A percentile compares a stretch with the other conserved stretches of the same genome.
Evolutionary conservation across 2,888 invertebrate genomes (phyloP).

Genomic region (Aspidapion aeneum): DNA sequence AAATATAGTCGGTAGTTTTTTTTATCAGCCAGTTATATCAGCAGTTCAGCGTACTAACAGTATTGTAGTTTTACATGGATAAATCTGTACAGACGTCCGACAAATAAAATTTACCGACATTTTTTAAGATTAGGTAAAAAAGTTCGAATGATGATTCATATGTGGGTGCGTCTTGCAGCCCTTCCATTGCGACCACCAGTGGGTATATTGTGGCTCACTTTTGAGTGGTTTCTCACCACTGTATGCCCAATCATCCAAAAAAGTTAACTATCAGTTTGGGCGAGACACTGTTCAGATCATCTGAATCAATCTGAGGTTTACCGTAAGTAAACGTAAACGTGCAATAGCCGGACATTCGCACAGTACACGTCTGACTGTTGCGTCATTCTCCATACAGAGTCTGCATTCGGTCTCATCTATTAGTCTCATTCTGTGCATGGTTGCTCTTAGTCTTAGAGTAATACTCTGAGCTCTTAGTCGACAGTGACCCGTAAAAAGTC

Average conservation of each 20-base stretch:
- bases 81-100: neutral
- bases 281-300: neutral
- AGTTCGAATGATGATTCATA: no score
- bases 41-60: neutral
- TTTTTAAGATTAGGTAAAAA: no score
- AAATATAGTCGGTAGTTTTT: neutral
- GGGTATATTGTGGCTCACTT: neutral
- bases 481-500: no score
- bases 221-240: neutral
- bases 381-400: neutral
- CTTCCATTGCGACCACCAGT: neutral
- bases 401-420: neutral
- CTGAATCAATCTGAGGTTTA: neutral
- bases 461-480: no score
- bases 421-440: no score
- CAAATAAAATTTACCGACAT: neutral
- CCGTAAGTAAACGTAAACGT: neutral
- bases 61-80: neutral
- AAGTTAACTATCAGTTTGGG: neutral
- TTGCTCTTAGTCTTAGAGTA: no score
- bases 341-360: neutral
- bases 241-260: neutral
- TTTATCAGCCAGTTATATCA: neutral
- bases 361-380: neutral
- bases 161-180: no score